Evolutionary conservation across 2,888 invertebrate genomes (phyloP), one percentile per base, ranked within the genome.

Genomic region (Parascotia fuliginaria): DNA sequence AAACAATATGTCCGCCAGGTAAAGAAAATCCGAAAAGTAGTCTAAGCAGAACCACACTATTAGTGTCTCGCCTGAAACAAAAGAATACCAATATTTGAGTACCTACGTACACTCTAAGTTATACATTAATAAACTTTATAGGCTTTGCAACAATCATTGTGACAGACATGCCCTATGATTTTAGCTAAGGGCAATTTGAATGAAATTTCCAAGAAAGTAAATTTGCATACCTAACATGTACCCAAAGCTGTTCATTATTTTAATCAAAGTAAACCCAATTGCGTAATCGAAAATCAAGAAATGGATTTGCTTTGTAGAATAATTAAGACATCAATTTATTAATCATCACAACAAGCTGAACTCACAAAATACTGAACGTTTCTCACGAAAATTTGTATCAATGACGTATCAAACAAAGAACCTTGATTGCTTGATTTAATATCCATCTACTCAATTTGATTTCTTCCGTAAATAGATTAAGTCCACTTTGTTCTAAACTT

Each of bases 21-120:
- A 99, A 68, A 99, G 94, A 87, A 98, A 96, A 92, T 99, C 99
- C 70, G 98, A 97, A 83, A 98, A 95, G 92, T 99, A 99, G 93
- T 99, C 99, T 89, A 99, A 93, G 79, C 97, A 96, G 92, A 99
- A 98, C 99, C 99, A 99, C 77, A 98, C 95, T 78, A 97, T 94
- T 65, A 98, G 93, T 73, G 97, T 98, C 81, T 97, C 96, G 64
- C 94, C 96, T 96, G 93, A 24, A 92, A 93, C 88, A 87, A 87
- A 69, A 64, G 15, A 58, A n/a, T n/a, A n/a, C n/a, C n/a, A n/a
- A n/a, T n/a, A n/a, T n/a, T n/a, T n/a, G n/a, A n/a, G n/a, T n/a
- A n/a, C n/a, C n/a, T n/a, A n/a, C n/a, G n/a, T n/a, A n/a, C n/a
- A n/a, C n/a, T n/a, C n/a, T n/a, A n/a, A n/a, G n/a, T n/a, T n/a